phyloP scores from a whole-genome alignment of 2,888 invertebrate species.

The Scaptomyza polygonia region DNA sequence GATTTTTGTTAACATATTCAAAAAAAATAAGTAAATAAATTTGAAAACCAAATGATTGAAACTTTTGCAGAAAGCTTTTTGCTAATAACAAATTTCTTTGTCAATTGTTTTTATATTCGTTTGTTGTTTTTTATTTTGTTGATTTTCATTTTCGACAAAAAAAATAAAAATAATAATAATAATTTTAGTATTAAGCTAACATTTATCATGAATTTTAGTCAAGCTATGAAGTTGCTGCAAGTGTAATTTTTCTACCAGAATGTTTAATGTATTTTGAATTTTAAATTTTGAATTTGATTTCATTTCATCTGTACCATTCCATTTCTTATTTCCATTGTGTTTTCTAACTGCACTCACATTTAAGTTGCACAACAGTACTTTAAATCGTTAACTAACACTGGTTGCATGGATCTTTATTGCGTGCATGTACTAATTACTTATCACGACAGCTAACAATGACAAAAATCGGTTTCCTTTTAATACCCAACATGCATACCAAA shows the following conservation, averaged over 20 bases:
- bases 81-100: slow-evolving; percentile 34
- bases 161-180: background rate
- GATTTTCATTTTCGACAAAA: slow-evolving; percentile 44
- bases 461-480: slow-evolving; percentile 81
- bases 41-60: slow-evolving; percentile 8
- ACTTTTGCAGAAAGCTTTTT: slow-evolving; percentile 35
- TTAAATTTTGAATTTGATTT: slow-evolving; percentile 33
- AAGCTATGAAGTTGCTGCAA: slow-evolving; percentile 85
- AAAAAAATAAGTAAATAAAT: slow-evolving; percentile 17
- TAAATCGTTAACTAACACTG: slow-evolving; percentile 45
- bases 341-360: slow-evolving; percentile 36
- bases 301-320: slow-evolving; percentile 32
- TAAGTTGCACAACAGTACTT: slow-evolving; percentile 47
- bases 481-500: slow-evolving; percentile 65
- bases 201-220: slow-evolving; percentile 75
- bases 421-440: slow-evolving; percentile 17
- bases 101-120: slow-evolving; percentile 37
- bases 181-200: slow-evolving; percentile 72
- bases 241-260: slow-evolving; percentile 65
- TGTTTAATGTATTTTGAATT: slow-evolving; percentile 47
- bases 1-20: slow-evolving; percentile 75
- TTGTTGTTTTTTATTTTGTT: slow-evolving; percentile 38
- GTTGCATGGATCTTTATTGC: slow-evolving; percentile 48
- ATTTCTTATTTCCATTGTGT: slow-evolving; percentile 21
- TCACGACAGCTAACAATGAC: slow-evolving; percentile 53